phyloP scores from a whole-genome alignment of 2,797 vertebrate species.

The Labeo calbasu region DNA sequence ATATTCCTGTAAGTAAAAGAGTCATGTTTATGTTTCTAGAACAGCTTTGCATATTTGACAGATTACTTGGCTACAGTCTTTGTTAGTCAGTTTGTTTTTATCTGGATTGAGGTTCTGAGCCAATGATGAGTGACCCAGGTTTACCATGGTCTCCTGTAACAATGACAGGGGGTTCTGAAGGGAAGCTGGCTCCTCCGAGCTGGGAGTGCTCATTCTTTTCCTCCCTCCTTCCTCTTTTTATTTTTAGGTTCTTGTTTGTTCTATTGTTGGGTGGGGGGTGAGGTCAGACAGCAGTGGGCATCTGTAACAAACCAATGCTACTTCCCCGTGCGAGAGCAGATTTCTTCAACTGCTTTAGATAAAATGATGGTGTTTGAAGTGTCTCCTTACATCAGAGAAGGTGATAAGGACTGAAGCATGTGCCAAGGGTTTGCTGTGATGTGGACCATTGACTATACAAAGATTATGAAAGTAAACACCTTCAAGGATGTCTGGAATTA shows the following conservation, averaged over 20 bases:
- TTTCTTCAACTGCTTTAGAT: slow-evolving; percentile 23
- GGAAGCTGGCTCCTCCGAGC: slow-evolving; percentile 52
- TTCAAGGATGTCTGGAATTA: slow-evolving; percentile 36
- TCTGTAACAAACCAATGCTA: slow-evolving; percentile 23
- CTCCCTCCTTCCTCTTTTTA: slow-evolving; percentile 56
- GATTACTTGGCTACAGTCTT: background rate
- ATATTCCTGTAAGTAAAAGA: background rate
- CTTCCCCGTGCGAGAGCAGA: slow-evolving; percentile 18
- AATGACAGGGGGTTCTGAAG: slow-evolving; percentile 51
- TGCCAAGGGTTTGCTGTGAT: background rate
- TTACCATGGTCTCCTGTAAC: slow-evolving; percentile 40
- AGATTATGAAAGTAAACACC: slow-evolving; percentile 15
- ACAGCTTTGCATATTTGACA: background rate
- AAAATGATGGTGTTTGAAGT: background rate
- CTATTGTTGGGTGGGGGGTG: slow-evolving; percentile 50
- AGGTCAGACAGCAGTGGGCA: slow-evolving; percentile 40
- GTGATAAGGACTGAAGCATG: slow-evolving; percentile 17
- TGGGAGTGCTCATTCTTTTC: slow-evolving; percentile 52
- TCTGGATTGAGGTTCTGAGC: slow-evolving; percentile 39
- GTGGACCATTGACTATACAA: slow-evolving; percentile 12
- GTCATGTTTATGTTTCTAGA: slow-evolving; percentile 4
- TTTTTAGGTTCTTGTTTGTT: slow-evolving; percentile 60
- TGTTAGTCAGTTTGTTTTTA: slow-evolving; percentile 16
- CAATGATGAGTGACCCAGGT: slow-evolving; percentile 33
- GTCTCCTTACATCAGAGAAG: background rate